These are phyloP conservation scores for Chamaea fasciata DNA, from an alignment of 2,113 vertebrate genomes.

Conservation along the genomic window DNA sequence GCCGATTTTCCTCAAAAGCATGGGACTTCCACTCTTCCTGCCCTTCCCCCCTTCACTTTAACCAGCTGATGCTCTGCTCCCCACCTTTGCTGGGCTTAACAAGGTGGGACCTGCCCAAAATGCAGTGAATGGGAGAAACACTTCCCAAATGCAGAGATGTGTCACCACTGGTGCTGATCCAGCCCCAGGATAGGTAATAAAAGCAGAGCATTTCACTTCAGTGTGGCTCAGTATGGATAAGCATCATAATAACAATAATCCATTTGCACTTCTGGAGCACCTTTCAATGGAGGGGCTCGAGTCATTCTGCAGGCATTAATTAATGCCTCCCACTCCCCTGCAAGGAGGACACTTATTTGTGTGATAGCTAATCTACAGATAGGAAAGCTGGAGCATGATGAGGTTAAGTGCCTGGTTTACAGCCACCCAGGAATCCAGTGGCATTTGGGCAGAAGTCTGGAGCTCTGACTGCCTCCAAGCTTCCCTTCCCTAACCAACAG, in stretches of 20 bases:
- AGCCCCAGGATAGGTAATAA: background rate
- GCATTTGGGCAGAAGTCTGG: background rate
- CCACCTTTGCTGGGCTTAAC: background rate
- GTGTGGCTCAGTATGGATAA: background rate
- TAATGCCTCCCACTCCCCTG: constrained; percentile 34
- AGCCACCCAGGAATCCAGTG: background rate
- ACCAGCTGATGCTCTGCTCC: background rate
- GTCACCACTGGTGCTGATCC: background rate
- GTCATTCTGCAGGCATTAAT: constrained; percentile 41
- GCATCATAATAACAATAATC: background rate
- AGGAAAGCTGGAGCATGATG: background rate
- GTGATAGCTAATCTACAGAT: background rate
- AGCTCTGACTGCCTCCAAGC: background rate
- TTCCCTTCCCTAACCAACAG: constrained; percentile 40
- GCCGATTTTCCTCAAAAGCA: constrained; percentile 76
- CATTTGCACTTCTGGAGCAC: constrained; percentile 29
- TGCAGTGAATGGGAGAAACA: background rate
- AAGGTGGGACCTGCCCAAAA: background rate
- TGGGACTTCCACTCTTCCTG: constrained; percentile 53
- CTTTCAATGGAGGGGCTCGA: background rate
- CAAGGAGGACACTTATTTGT: constrained; percentile 12
- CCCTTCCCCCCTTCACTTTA: constrained; percentile 40
- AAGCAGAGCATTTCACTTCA: background rate
- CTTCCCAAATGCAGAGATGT: background rate
- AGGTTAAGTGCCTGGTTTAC: constrained; percentile 36